These are phyloP conservation scores for Proterorhinus semilunaris DNA, from an alignment of 2,113 vertebrate genomes.

Conservation along the genomic window DNA sequence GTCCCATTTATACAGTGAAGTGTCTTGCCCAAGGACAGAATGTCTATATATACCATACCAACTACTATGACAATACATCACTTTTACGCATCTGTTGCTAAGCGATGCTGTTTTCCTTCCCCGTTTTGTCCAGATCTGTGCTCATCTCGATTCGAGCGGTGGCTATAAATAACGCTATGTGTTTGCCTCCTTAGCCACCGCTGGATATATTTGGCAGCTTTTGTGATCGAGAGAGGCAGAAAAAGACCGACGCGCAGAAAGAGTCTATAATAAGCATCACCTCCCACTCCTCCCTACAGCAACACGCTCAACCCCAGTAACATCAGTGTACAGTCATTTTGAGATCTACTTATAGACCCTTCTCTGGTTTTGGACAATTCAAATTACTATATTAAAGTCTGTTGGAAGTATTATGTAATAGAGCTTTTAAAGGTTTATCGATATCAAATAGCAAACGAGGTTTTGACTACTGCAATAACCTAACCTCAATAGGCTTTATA, in stretches of 20 bases:
- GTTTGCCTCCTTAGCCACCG: constrained; percentile 65
- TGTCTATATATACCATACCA: not conserved
- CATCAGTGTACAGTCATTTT: not conserved
- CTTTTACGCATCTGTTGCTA: not conserved
- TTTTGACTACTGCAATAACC: no score
- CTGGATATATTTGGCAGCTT: constrained; percentile 74
- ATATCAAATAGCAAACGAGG: no score
- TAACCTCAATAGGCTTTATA: no score
- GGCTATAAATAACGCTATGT: constrained; percentile 57
- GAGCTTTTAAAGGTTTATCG: no score
- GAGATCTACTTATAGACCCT: not conserved
- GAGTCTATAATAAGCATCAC: constrained; percentile 70
- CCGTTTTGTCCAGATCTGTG: constrained; percentile 27
- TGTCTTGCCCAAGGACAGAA: not conserved
- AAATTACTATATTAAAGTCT: no score
- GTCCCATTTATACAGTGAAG: not conserved
- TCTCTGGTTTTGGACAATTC: no score
- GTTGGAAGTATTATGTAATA: no score
- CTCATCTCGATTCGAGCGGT: constrained; percentile 29
- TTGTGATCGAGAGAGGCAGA: constrained; percentile 65
- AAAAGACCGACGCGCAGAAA: constrained; percentile 61
- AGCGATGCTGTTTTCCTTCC: constrained; percentile 4
- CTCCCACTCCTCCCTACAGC: constrained; percentile 66
- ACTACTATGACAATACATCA: not conserved
- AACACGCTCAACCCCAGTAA: constrained; percentile 26